These are phyloP conservation scores for Trachelus tabidus DNA, from an alignment of 2,888 invertebrate genomes.

Conservation along the genomic window DNA sequence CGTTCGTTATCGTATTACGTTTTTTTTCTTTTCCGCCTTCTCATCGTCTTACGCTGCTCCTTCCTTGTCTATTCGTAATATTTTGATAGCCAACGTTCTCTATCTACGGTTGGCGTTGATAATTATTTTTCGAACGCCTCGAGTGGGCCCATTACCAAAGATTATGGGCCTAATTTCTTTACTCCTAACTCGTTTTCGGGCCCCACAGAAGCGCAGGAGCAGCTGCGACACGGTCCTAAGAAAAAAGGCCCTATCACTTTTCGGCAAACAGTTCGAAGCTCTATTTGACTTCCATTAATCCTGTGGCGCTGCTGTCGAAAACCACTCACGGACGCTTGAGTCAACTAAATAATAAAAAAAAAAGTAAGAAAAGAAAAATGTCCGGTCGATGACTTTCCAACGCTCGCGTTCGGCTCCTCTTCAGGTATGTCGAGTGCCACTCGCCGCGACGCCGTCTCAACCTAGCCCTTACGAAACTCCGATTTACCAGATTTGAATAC, in stretches of 20 bases:
- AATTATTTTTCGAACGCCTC: not conserved
- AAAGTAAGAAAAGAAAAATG: not conserved
- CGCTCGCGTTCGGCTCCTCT: constrained; percentile 8
- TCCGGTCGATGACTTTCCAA: constrained; percentile 9
- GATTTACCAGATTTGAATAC: constrained; percentile 1
- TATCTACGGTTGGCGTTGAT: not conserved
- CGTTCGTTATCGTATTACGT: not conserved
- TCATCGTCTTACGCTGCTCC: not conserved
- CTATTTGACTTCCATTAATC: constrained; percentile 23
- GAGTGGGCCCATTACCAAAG: not conserved
- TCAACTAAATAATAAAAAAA: not conserved
- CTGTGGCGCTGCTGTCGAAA: constrained; percentile 3
- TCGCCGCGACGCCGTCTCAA: constrained; percentile 2
- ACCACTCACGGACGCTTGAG: not conserved
- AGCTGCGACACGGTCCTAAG: not conserved
- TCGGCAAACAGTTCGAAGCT: constrained; percentile 19
- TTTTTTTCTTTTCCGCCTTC: not conserved
- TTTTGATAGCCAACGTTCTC: not conserved
- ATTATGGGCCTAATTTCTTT: not conserved
- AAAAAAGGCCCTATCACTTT: constrained; percentile 10
- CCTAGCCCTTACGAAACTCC: not conserved
- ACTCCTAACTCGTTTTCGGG: not conserved
- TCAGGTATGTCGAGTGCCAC: constrained; percentile 7
- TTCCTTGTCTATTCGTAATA: not conserved
- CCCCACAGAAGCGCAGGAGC: not conserved